These are phyloP conservation scores for Montifringilla adamsi DNA, from an alignment of 2,113 vertebrate genomes.

Conservation along the genomic window DNA sequence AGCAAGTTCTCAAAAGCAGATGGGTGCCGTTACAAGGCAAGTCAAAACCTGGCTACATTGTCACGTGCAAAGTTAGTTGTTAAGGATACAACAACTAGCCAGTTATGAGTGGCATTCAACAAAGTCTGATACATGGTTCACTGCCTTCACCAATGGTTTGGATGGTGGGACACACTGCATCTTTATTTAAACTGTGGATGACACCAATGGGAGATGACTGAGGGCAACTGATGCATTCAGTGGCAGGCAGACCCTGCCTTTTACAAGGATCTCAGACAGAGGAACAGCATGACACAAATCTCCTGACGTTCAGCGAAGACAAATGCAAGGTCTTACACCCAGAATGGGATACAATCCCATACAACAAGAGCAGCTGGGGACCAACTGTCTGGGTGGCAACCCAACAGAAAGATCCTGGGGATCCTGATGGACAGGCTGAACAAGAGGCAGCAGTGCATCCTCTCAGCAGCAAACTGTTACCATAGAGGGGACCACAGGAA, in stretches of 20 bases:
- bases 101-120: neutral
- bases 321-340: neutral
- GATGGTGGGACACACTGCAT: neutral
- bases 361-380: neutral
- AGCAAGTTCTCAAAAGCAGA: neutral
- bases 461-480: neutral
- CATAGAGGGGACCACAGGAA: neutral
- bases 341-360: neutral
- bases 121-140: neutral
- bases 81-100: neutral
- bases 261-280: neutral
- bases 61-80: neutral
- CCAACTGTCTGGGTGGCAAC: neutral
- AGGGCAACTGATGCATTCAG: neutral
- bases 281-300: neutral
- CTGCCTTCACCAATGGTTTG: neutral
- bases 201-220: neutral
- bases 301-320: neutral
- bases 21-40: neutral
- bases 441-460: neutral
- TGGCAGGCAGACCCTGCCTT: neutral
- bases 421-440: neutral
- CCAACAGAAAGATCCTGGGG: neutral
- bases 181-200: neutral
- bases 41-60: neutral